Base-by-base conservation (phyloP, 2,797 vertebrate genomes). In the Pangasius mekongensis region DNA sequence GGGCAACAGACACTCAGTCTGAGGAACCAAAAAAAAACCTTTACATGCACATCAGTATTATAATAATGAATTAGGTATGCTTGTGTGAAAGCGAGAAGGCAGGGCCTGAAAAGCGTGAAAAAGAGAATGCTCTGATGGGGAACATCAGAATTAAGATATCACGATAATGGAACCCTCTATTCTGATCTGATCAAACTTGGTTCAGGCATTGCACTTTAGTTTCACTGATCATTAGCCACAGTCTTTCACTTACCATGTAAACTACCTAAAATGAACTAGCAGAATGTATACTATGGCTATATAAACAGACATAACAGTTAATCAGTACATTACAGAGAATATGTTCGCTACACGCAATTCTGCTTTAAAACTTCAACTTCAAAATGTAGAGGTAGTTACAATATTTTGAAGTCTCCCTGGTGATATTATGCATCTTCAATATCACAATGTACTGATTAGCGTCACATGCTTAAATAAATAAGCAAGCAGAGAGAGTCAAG, bases 1-100 rank as follows among this genome's bases (percentile, higher is more conserved):
- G 11, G 97, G 97, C 89, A 97, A 92, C 54, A 99, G 93, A 92
- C 96, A 94, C 89, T 96, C 91, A 66, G 96, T 97, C 98, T 99
- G 91, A 22, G 62, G 30, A 27, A 33, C 9, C 2, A 27, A 71
- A 20, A 30, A 60, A 6, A 85, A 16, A 83, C 1, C 24, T 27
- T 58, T 36, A 56, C 52, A 80, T 80, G 3, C 9, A 8, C 11
- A 36, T 24, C 27, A 69, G 62, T 62, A 14, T 8, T 58, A 9
- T 22, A 33, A 84, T 11, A 30, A 20, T 49, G 30, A 62, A 30
- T n/a, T 13, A 64, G 9, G 24, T 6, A 47, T 24, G 18, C 20
- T 56, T 58, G 14, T 2, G 4, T 54, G 36, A 58, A 78, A 20
- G 6, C 3, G 0, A 56, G 56, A 33, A 22, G 14, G 43, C 73